Base-by-base conservation (phyloP, 2,888 invertebrate species). In the Isotomurus palustris region DNA sequence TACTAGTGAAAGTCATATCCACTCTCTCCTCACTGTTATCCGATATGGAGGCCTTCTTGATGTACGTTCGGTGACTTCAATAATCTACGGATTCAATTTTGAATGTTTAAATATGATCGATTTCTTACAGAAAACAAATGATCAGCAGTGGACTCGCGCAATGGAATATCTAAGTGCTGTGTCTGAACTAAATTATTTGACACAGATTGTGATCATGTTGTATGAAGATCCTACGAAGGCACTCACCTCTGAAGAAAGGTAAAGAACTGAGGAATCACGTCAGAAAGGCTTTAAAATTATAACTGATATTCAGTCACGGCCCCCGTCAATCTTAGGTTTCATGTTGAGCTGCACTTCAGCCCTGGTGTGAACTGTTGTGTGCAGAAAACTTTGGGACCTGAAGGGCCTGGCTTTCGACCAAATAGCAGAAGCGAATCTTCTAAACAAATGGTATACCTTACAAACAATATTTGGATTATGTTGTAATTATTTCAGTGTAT, bases 151-250 rank as follows among this genome's bases (percentile, higher is more conserved):
- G 99, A 84, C 89, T 14, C 83, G 96, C 60, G 97, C 99, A 0
- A 94, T 97, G 94, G 93, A 97, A 74, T 99, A 97, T 75, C 88
- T 99, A 24, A 91, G 91, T 21, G 91, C 92, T 82, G 95, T 97
- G 5, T 92, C 96, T 0, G 99, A 99, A 76, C 82, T 99, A 28
- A 99, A 99, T 79, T 99, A 99, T 77, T 93, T 99, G 91, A 95
- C 96, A 3, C 97, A 99, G 77, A 91, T 99, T 58, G 96, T 96
- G 1, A 91, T 99, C 25, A 94, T 99, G 93, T 78, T 95, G 1
- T 99, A 99, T 74, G 99, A 99, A 78, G 99, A 99, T 77, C 96
- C 93, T 5, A 95, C 91, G 0, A 95, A 96, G 77, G 93, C 91
- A 78, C 88, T 88, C 0, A 83, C 82, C 52, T 92, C 92, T 0